A percentile compares a stretch with the other conserved stretches of the same genome.
Evolutionary conservation across 2,888 invertebrate species (phyloP).

Genomic region (Volucella bombylans): DNA sequence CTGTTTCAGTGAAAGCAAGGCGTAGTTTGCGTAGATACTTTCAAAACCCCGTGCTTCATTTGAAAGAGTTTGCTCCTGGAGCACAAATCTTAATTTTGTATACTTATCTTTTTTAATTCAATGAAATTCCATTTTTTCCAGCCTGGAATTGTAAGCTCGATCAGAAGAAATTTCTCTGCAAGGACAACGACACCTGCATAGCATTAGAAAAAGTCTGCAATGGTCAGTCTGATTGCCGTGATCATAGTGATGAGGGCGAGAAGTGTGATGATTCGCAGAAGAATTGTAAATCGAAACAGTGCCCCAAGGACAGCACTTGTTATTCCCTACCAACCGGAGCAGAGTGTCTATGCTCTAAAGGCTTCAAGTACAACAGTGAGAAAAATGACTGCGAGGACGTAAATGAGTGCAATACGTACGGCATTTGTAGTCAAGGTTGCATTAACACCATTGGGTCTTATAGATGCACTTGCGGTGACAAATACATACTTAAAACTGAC

Average conservation of each 20-base stretch:
- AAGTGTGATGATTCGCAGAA: slow-evolving; percentile 78
- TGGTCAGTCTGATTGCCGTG: slow-evolving; percentile 84
- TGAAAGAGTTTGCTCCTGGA: too few relatives aligned
- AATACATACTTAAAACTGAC: slow-evolving; percentile 84
- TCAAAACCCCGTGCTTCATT: too few relatives aligned
- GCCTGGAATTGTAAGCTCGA: slow-evolving; percentile 83
- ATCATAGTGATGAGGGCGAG: slow-evolving; percentile 85
- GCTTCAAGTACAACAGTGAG: slow-evolving; percentile 77
- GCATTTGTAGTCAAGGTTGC: slow-evolving; percentile 88
- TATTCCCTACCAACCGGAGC: slow-evolving; percentile 83
- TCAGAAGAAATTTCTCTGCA: slow-evolving; percentile 84
- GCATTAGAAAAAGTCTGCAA: slow-evolving; percentile 84
- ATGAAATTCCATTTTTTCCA: slow-evolving; percentile 35
- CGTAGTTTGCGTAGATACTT: too few relatives aligned
- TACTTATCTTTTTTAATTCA: neutral
- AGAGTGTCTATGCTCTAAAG: slow-evolving; percentile 85
- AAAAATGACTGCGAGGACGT: slow-evolving; percentile 83
- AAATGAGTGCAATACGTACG: slow-evolving; percentile 86
- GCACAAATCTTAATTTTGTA: too few relatives aligned
- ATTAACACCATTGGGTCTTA: slow-evolving; percentile 85
- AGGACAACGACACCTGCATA: slow-evolving; percentile 84
- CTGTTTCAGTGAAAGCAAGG: too few relatives aligned
- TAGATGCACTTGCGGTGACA: slow-evolving; percentile 86
- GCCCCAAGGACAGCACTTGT: slow-evolving; percentile 81
- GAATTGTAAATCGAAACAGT: slow-evolving; percentile 77